Evolutionary conservation across 92 coral and sea anemone genomes (phyloP), one percentile per base, ranked within the genome.

Genomic region (Phenganax stokvisi): DNA sequence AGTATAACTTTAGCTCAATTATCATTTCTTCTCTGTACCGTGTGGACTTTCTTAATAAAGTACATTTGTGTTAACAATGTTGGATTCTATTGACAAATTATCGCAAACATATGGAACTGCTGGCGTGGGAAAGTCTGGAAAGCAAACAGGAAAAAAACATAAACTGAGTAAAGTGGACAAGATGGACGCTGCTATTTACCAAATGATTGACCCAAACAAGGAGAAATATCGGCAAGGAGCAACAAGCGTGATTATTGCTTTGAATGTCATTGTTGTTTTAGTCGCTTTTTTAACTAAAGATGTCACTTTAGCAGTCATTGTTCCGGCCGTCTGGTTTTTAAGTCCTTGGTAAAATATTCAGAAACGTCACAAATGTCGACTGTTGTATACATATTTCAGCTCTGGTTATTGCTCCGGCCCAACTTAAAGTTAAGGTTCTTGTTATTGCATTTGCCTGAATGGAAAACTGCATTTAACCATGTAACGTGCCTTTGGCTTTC

Each of bases 261-360:
- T 85, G 78, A 90, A 89, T 75, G 87, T 92, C 72, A 73, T 88
- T 56, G 85, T 96, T 70, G 86, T 96, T 79, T 89, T 90, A 6
- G 90, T 89, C 57, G 99, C 99, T 15, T 66, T 89, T 12, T 85
- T 86, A 81, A 96, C 99, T 17, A 89, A 89, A 71, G 92, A 96
- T 63, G 90, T 88, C 65, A 85, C 92, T 68, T 93, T 96, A 17
- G 90, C 92, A 76, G 83, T 96, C 91, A 83, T 96, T 30, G 93
- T 96, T 31, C 91, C 96, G 27, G 99, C 92, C 25, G 90, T 90
- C 51, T 90, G 92, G 89, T 81, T 96, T 72, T 47, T 79, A 17
- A 79, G 83, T 79, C 83, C 83, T 79, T 79, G 74, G 74, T 79
- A 58, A 30, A 77, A 77, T 53, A 12, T 57, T 57, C 11, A 15